Evolutionary conservation across 2,888 invertebrate genomes (phyloP), one percentile per base, ranked within the genome.

Genomic region (Carabus problematicus): DNA sequence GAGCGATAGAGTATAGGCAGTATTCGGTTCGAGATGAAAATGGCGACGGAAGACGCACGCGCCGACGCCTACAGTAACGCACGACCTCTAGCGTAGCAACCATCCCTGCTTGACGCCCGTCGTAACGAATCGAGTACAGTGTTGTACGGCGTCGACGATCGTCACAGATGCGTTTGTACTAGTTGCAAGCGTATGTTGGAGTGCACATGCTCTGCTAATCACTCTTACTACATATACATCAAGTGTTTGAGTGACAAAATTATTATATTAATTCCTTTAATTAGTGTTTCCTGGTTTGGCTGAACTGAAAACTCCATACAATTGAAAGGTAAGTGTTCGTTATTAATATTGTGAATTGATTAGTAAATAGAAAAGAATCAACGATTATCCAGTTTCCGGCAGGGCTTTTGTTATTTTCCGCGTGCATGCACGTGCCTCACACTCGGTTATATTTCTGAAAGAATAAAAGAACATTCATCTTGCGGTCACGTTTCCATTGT

Each of bases 51-150:
- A 55, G 43, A 55, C 16, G 55, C 41, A 54, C 54, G 54, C 54
- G 43, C 54, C 64, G 64, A 54, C 55, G 40, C 18, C 63, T 40
- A 19, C 18, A 18, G 63, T 29, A 49, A 52, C 41, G 19, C 43
- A 49, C 54, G 64, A 64, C 55, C 64, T 64, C 54, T 55, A 29
- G 42, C 42, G 64, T 64, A 39, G 54, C 54, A 64, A 41, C 64
- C 42, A 40, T 43, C 60, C 14, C 14, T 29, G 19, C 43, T 42
- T 39, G 39, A 12, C 56, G 29, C 18, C 39, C 29, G 52, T 12
- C 40, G 56, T 39, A 29, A 12, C 56, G 56, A 39, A 19, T 11
- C 56, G 56, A 52, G 12, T 11, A 16, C 11, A 45, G n/a, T 11
- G 2, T 12, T 11, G n/a, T 12, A 11, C 45, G 45, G 12, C 45